Evolutionary conservation across 2,797 vertebrate genomes (phyloP).

Genomic region (Schizothorax lantsangensis): DNA sequence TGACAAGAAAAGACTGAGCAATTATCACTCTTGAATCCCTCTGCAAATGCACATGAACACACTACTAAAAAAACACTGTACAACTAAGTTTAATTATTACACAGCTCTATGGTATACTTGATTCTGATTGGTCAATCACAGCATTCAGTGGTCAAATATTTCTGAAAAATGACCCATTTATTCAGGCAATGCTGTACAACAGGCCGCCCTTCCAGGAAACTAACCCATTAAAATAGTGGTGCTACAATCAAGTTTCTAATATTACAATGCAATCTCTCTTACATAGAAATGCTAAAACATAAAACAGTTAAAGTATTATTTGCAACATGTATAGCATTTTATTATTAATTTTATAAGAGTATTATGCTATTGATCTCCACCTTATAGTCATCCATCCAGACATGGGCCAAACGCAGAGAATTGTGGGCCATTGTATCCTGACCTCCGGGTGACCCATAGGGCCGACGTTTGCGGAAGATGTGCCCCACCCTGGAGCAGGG

Average conservation of each 20-base stretch:
- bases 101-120: neutral
- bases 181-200: neutral
- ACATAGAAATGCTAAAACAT: neutral
- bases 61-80: neutral
- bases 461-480: slow-evolving; percentile 94
- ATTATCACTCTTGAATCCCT: neutral
- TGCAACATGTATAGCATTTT: neutral
- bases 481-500: slow-evolving; percentile 96
- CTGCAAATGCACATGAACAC: neutral
- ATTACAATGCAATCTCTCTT: neutral
- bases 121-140: neutral
- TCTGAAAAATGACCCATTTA: neutral
- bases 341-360: neutral
- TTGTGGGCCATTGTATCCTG: slow-evolving; percentile 98
- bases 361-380: slow-evolving; percentile 65
- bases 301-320: neutral
- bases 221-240: neutral
- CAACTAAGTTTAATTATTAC: neutral
- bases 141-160: neutral
- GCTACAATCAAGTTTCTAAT: neutral
- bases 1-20: neutral
- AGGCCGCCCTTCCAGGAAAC: neutral
- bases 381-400: slow-evolving; percentile 98
- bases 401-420: slow-evolving; percentile 90
- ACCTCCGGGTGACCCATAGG: slow-evolving; percentile 93